Conservation (phyloP, 2,888 invertebrate genomes). For the Epicampocera succincta region DNA sequence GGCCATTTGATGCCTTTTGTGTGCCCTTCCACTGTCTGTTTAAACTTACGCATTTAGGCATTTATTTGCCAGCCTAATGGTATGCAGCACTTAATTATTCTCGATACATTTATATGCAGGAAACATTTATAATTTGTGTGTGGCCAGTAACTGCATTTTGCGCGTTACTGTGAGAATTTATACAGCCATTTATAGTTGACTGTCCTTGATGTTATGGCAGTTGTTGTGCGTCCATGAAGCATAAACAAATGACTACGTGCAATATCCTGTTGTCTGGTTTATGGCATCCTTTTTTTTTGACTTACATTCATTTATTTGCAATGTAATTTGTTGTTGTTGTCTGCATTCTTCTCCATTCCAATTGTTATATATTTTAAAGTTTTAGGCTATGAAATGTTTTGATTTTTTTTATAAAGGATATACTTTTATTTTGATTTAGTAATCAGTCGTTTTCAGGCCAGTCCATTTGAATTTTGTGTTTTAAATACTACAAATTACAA, state of each 20-base stretch:
- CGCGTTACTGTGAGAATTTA: slow-evolving; percentile 63
- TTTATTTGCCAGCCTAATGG: slow-evolving; percentile 9
- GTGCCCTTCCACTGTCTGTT: not conserved
- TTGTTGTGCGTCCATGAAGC: slow-evolving; percentile 18
- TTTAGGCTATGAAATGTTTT: too few species aligned
- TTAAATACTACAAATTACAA: too few species aligned
- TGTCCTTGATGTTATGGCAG: slow-evolving; percentile 5
- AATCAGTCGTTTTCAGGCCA: too few species aligned
- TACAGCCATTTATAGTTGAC: slow-evolving; percentile 45
- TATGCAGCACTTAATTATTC: slow-evolving; percentile 29
- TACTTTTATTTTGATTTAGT: too few species aligned
- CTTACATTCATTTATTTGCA: slow-evolving; percentile 6
- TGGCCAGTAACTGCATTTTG: slow-evolving; percentile 49
- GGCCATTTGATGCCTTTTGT: slow-evolving; percentile 25
- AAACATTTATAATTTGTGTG: slow-evolving; percentile 44
- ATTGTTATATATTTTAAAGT: too few species aligned
- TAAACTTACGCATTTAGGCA: slow-evolving; percentile 1
- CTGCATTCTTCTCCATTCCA: too few species aligned
- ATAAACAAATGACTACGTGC: slow-evolving; percentile 57
- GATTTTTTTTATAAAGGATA: too few species aligned
- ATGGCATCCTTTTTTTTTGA: not conserved
- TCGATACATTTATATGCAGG: not conserved
- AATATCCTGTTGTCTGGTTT: slow-evolving; percentile 36
- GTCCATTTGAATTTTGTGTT: too few species aligned
- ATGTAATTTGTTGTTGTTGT: too few species aligned